These are phyloP conservation scores for Poeciliopsis infans DNA, from an alignment of 2,797 vertebrate genomes.

Conservation along the genomic window DNA sequence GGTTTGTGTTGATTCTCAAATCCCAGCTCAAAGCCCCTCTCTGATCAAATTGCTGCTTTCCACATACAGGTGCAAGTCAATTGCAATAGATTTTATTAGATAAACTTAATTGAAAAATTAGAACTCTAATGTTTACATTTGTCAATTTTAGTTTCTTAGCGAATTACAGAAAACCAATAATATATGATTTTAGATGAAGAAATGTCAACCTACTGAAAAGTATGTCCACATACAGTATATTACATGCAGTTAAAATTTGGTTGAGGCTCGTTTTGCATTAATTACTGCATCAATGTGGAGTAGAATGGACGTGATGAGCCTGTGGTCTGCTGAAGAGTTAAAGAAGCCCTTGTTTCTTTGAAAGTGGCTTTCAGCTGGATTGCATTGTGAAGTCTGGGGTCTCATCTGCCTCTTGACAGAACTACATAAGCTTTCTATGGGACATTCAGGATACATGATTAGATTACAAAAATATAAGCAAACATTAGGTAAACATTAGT, in stretches of 20 bases:
- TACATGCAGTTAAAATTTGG: neutral
- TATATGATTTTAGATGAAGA: neutral
- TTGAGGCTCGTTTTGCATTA: neutral
- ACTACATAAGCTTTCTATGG: neutral
- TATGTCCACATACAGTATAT: neutral
- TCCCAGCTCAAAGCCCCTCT: conserved; percentile 2
- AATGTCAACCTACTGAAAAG: neutral
- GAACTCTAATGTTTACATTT: neutral
- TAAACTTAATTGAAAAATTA: neutral
- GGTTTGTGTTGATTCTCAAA: conserved; percentile 3
- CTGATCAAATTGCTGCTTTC: conserved; percentile 1
- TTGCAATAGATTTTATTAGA: neutral
- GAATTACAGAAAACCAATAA: neutral
- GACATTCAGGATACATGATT: neutral
- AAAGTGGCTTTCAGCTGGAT: neutral
- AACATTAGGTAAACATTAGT: neutral
- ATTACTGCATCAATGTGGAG: neutral
- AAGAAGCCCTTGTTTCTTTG: too few species aligned
- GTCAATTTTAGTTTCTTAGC: conserved; percentile 10
- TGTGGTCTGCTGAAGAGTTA: neutral
- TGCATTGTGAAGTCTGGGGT: neutral
- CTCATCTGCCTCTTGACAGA: neutral
- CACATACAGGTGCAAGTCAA: neutral
- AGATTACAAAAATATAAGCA: neutral
- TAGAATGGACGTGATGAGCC: neutral